Evolutionary conservation across 2,888 invertebrate species (phyloP), one percentile per base, ranked within the genome.

Genomic region (Laothoe populi): DNA sequence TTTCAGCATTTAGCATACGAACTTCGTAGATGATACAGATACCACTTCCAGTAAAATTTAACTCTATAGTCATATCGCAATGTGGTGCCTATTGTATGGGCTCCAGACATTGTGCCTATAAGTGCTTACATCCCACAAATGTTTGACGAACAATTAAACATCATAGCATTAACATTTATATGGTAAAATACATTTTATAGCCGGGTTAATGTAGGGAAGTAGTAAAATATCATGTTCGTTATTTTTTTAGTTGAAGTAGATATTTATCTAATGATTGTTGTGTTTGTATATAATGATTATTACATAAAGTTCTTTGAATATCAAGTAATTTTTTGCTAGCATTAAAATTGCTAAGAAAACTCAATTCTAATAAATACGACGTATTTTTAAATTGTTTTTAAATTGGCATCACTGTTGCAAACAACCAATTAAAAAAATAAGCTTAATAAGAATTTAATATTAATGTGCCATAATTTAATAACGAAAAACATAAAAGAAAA

Each of bases 101-200:
- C 74, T 72, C 73, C 77, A 70, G 74, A 80, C 74, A 73, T 74
- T 70, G 72, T 71, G 70, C 78, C 79, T 76, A 77, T 60, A 40
- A 53, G 49, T 44, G 49, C 49, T 53, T 48, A 49, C 60, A 48
- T 31, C 53, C 42, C 26, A 61, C 42, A 61, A 26, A 53, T 24
- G 46, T 60, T 21, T 1, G 38, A 21, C 21, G 45, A 26, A 48
- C 48, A 60, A 48, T 60, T 60, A 45, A 26, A 44, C 24, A 44
- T 49, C 7, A 8, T 42, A 7, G 16, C 42, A 42, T 49, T 60
- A 24, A 49, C 16, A 63, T 63, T 63, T 62, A 63, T 62, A 57
- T 62, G 64, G 57, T 64, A 60, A 49, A 49, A n/a, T 21, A 23
- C 21, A 60, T 49, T 49, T 49, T 40, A 46, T 31, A 19, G 19